phyloP scores from a whole-genome alignment of 2,797 vertebrate genomes.

The Sebastes wilsoni region DNA sequence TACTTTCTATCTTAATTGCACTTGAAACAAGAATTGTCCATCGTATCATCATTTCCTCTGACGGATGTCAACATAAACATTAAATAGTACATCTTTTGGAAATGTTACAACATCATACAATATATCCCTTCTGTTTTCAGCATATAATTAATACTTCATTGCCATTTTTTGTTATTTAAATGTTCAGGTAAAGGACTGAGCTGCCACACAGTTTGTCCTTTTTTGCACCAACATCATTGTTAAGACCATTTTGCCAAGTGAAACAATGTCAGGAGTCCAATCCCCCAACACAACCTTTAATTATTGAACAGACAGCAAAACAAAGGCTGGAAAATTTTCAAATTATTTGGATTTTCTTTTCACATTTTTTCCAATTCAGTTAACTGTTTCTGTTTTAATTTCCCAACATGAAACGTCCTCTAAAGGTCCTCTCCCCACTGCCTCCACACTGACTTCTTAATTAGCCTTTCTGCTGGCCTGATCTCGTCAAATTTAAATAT shows the following conservation, averaged over 20 bases:
- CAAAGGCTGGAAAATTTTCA: background rate
- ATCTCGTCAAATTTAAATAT: background rate
- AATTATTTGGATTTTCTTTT: background rate
- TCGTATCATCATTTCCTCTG: conserved; percentile 1
- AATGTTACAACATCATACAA: conserved; percentile 26
- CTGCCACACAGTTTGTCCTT: conserved; percentile 15
- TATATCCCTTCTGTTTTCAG: conserved; percentile 11
- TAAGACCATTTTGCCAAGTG: conserved; percentile 16
- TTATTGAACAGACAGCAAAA: background rate
- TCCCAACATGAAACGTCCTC: background rate
- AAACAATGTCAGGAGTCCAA: background rate
- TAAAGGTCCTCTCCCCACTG: background rate
- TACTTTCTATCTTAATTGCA: conserved; percentile 74
- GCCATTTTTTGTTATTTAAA: conserved; percentile 16
- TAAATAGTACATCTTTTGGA: conserved; percentile 38
- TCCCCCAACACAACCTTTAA: background rate
- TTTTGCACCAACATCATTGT: conserved; percentile 21
- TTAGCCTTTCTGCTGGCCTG: background rate
- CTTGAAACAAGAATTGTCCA: conserved; percentile 59
- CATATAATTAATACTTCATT: conserved; percentile 7
- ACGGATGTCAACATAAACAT: conserved; percentile 10
- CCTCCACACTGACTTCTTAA: background rate
- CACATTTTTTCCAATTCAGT: background rate
- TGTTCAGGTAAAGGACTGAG: background rate
- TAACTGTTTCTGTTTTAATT: background rate